phyloP scores from a whole-genome alignment of 1,140 invertebrate species.

The Sycophila sp. region DNA sequence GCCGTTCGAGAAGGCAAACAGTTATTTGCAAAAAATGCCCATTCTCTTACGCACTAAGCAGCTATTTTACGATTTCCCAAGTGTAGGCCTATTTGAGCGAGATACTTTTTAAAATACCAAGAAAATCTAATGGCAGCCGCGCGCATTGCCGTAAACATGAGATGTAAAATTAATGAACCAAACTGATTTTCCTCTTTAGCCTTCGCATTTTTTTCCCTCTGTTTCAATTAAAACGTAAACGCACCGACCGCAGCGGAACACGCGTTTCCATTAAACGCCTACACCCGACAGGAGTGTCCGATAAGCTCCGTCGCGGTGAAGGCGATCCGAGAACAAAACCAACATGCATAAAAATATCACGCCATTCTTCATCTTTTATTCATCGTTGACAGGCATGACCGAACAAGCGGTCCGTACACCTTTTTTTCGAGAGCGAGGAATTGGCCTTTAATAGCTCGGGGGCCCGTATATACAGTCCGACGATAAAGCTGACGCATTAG shows the following conservation, averaged over 20 bases:
- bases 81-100: neutral
- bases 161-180: constrained; percentile 7
- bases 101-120: neutral
- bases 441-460: constrained; percentile 28
- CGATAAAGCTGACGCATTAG: constrained; percentile 49
- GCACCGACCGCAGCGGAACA: too few relatives aligned
- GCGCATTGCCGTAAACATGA: neutral
- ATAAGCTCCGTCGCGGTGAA: too few relatives aligned
- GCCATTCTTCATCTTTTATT: constrained; percentile 30
- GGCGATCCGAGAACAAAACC: too few relatives aligned
- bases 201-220: too few relatives aligned
- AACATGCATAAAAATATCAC: too few relatives aligned
- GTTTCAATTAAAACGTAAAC: too few relatives aligned
- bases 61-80: constrained; percentile 16
- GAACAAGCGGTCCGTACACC: constrained; percentile 37
- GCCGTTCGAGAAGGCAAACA: neutral
- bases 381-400: constrained; percentile 5
- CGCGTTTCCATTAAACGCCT: too few relatives aligned
- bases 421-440: constrained; percentile 43
- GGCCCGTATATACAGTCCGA: neutral
- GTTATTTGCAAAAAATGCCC: neutral
- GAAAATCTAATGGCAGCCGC: constrained; percentile 1
- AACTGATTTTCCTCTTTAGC: too few relatives aligned
- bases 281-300: too few relatives aligned
- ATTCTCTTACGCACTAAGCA: neutral